Percentiles rank a stretch among this genome's conserved stretches.
These are phyloP conservation scores for Barbus barbus DNA, from an alignment of 2,113 vertebrate species.

Conservation along the genomic window DNA sequence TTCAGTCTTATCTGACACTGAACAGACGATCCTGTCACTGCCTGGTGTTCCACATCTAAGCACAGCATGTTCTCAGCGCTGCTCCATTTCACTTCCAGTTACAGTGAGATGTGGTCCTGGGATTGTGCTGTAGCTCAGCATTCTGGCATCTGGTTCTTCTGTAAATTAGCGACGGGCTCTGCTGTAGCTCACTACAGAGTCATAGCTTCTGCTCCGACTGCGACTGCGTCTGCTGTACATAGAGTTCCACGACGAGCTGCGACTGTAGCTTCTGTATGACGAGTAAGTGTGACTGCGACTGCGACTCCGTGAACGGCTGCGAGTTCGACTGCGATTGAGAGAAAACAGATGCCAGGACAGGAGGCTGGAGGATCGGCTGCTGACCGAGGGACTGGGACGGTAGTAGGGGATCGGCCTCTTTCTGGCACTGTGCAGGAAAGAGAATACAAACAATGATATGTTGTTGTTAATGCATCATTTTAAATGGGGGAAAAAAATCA, in stretches of 20 bases:
- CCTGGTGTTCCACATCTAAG: slow-evolving; percentile 13
- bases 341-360: slow-evolving; percentile 69
- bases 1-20: slow-evolving; percentile 38
- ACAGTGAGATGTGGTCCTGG: background rate
- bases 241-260: slow-evolving; percentile 71
- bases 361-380: slow-evolving; percentile 71
- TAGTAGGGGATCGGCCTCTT: slow-evolving; percentile 97
- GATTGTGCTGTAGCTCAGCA: background rate
- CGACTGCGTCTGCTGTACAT: slow-evolving; percentile 72
- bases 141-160: background rate
- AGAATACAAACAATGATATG: background rate
- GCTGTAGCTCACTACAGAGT: slow-evolving; percentile 76
- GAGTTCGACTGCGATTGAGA: slow-evolving; percentile 66
- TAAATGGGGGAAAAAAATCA: too few species aligned
- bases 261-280: slow-evolving; percentile 73
- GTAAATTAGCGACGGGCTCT: slow-evolving; percentile 61
- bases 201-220: slow-evolving; percentile 70
- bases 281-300: slow-evolving; percentile 68
- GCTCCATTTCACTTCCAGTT: slow-evolving; percentile 12
- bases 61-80: slow-evolving; percentile 31
- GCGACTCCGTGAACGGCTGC: slow-evolving; percentile 62
- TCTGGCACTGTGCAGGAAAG: slow-evolving; percentile 82
- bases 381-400: slow-evolving; percentile 89
- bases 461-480: too few species aligned
- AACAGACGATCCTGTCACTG: slow-evolving; percentile 41